A percentile compares a stretch with the other conserved stretches of the same genome.
phyloP scores from a whole-genome alignment of 2,113 vertebrate species.

The Cnemophilus loriae region DNA sequence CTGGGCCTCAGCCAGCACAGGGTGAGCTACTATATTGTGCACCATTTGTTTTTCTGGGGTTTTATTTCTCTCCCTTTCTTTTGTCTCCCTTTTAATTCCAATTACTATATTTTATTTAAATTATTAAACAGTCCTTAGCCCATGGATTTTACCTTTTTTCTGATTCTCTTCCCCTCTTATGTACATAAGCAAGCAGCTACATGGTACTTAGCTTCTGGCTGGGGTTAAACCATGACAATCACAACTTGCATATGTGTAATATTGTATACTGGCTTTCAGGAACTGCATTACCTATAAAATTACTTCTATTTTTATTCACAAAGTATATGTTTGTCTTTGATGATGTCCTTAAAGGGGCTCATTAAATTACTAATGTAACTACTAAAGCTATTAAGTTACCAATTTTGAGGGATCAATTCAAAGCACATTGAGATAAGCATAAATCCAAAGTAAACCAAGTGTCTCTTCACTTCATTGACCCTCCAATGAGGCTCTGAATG shows the following conservation, averaged over 20 bases:
- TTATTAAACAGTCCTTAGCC: not conserved
- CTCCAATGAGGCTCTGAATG: not conserved
- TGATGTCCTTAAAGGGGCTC: not conserved
- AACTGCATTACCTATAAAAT: conserved; percentile 16
- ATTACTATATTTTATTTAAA: not conserved
- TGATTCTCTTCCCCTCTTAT: not conserved
- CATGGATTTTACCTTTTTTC: not conserved
- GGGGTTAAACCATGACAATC: not conserved
- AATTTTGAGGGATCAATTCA: conserved; percentile 30
- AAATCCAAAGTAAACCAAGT: conserved; percentile 34
- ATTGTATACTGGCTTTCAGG: not conserved
- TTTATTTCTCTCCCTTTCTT: not conserved
- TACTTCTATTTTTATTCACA: conserved; percentile 12
- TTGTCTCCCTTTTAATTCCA: not conserved
- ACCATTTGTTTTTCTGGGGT: not conserved
- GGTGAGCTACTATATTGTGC: not conserved
- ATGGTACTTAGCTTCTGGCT: not conserved
- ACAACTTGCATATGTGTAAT: not conserved
- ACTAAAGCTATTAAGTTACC: conserved; percentile 54
- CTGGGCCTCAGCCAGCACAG: not conserved
- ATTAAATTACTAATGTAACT: conserved; percentile 53
- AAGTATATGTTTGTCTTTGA: not conserved
- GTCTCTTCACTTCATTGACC: not conserved
- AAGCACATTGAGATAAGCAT: conserved; percentile 11
- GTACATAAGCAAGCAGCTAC: not conserved